phyloP scores from a whole-genome alignment of 2,888 invertebrate species.

The Theretra japonica region DNA sequence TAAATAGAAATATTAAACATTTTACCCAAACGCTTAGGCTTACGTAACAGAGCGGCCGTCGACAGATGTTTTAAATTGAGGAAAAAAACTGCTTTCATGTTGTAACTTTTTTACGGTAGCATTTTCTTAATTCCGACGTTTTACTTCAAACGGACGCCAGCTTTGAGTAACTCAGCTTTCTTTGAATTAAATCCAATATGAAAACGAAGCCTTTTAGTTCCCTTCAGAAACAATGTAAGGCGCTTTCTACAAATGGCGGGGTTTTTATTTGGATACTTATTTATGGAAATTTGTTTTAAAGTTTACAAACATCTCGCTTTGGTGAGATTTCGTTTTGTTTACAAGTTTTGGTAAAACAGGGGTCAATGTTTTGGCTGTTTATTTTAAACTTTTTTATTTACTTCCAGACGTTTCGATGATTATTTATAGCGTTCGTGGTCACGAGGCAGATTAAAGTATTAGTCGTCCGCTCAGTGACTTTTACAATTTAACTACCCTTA shows the following conservation, averaged over 20 bases:
- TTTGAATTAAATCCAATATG: slow-evolving; percentile 14
- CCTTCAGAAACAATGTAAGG: slow-evolving; percentile 2
- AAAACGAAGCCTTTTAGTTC: slow-evolving; percentile 8
- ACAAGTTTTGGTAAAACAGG: too few species aligned
- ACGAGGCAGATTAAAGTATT: too few species aligned
- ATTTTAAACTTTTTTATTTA: too few species aligned
- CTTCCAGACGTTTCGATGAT: too few species aligned
- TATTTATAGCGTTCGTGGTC: too few species aligned
- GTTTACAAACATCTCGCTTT: not conserved
- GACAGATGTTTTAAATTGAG: slow-evolving; percentile 24
- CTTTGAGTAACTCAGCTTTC: slow-evolving; percentile 14
- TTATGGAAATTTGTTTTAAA: not conserved
- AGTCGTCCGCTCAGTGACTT: too few species aligned
- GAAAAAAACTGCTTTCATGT: slow-evolving; percentile 24
- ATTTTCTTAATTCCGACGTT: slow-evolving; percentile 21
- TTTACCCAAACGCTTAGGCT: not conserved
- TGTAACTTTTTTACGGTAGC: slow-evolving; percentile 21
- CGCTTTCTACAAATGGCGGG: not conserved
- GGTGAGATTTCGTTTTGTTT: not conserved
- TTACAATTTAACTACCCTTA: too few species aligned
- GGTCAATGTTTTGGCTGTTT: too few species aligned
- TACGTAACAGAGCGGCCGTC: not conserved
- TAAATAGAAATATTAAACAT: too few species aligned
- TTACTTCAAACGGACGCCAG: not conserved
- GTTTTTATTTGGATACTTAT: not conserved